A percentile compares a stretch with the other conserved stretches of the same genome.
Conservation (phyloP, 2,888 invertebrate genomes). For the Proisotoma minuta region DNA sequence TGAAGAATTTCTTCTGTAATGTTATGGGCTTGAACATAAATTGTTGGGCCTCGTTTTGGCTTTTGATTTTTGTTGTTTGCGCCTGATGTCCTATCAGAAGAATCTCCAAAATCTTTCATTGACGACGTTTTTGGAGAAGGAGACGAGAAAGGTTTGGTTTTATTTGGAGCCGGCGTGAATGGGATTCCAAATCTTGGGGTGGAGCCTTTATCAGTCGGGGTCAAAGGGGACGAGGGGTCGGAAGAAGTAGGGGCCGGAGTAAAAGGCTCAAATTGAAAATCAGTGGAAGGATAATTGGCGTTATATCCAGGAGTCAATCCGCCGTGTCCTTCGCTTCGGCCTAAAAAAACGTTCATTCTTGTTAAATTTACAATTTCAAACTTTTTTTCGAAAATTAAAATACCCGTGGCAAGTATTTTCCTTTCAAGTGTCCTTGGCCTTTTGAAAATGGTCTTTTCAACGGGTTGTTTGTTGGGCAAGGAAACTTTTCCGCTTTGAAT, state of each 20-base stretch:
- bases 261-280: constrained; percentile 39
- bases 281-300: constrained; percentile 14
- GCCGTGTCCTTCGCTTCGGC: constrained; percentile 34
- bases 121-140: background rate
- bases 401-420: constrained; percentile 56
- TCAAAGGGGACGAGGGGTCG: background rate
- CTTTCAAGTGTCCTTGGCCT: constrained; percentile 78
- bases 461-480: constrained; percentile 75
- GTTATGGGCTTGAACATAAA: constrained; percentile 72
- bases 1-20: constrained; percentile 71
- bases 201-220: background rate
- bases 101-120: no score
- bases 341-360: no score
- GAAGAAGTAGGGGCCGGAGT: constrained; percentile 21
- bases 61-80: constrained; percentile 49
- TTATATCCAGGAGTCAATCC: constrained; percentile 35
- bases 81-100: no score
- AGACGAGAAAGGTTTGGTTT: background rate
- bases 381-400: no score
- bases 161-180: background rate
- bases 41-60: constrained; percentile 71
- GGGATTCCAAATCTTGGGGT: background rate
- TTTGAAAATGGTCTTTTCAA: constrained; percentile 86
- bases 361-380: background rate
- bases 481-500: constrained; percentile 88